These are phyloP conservation scores for Drosophila navojoa DNA, from an alignment of 1,140 invertebrate species.

Conservation along the genomic window DNA sequence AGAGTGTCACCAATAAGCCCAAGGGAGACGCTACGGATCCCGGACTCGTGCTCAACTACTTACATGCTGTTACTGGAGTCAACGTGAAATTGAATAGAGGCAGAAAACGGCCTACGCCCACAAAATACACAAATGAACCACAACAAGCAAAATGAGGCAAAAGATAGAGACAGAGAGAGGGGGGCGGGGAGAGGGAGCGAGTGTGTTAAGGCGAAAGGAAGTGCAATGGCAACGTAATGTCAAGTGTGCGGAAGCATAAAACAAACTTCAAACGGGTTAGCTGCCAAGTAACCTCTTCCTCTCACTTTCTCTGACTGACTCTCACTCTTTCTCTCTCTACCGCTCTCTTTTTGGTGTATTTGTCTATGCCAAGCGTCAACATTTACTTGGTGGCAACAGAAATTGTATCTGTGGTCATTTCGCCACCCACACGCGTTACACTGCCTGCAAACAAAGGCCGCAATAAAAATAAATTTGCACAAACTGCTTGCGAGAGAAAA, in stretches of 20 bases:
- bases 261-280: constrained; percentile 77
- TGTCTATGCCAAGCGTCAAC: constrained; percentile 81
- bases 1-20: constrained; percentile 67
- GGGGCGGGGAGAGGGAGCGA: neutral
- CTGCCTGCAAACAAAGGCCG: constrained; percentile 22
- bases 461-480: constrained; percentile 14
- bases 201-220: constrained; percentile 18
- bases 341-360: constrained; percentile 48
- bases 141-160: constrained; percentile 33
- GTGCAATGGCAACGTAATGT: constrained; percentile 72
- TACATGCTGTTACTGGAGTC: constrained; percentile 52
- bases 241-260: constrained; percentile 80
- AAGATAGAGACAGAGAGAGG: too few relatives aligned
- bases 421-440: constrained; percentile 37
- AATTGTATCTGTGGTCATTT: constrained; percentile 79
- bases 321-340: constrained; percentile 22
- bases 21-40: constrained; percentile 1
- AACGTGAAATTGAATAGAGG: constrained; percentile 78
- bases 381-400: constrained; percentile 80
- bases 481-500: constrained; percentile 13
- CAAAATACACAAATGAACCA: constrained; percentile 31
- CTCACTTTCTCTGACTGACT: constrained; percentile 31
- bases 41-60: constrained; percentile 4
- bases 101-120: constrained; percentile 40
- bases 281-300: constrained; percentile 41